Evolutionary conservation across 2,888 invertebrate species (phyloP).

Genomic region (Lasius fuliginosus): DNA sequence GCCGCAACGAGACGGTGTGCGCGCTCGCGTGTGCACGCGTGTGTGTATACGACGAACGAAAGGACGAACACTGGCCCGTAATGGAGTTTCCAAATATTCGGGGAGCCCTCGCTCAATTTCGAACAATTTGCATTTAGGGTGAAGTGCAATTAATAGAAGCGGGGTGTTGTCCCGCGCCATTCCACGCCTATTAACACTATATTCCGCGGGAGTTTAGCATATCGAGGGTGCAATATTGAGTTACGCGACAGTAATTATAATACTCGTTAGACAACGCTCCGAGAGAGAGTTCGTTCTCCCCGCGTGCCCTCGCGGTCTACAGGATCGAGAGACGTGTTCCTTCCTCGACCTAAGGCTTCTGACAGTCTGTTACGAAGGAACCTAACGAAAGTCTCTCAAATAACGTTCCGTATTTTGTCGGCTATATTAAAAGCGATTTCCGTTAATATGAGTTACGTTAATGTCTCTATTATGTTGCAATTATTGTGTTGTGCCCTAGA

Average conservation of each 20-base stretch:
- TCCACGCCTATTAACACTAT: constrained; percentile 86
- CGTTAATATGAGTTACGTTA: constrained; percentile 1
- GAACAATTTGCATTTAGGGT: constrained; percentile 86
- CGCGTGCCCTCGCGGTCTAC: constrained; percentile 72
- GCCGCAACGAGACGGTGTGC: constrained; percentile 34
- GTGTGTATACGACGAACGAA: constrained; percentile 73
- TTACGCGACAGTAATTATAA: constrained; percentile 85
- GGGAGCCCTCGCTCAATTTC: constrained; percentile 86
- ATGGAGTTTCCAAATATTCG: constrained; percentile 86
- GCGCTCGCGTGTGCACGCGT: not conserved
- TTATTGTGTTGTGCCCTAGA: not conserved
- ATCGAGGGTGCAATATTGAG: constrained; percentile 83
- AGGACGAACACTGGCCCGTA: constrained; percentile 84
- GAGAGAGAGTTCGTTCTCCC: constrained; percentile 77
- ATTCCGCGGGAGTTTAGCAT: constrained; percentile 84
- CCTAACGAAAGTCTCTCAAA: constrained; percentile 28
- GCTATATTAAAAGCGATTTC: not conserved
- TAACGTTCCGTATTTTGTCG: constrained; percentile 9
- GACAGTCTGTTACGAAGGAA: constrained; percentile 68
- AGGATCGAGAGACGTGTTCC: constrained; percentile 76
- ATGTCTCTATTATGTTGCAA: not conserved
- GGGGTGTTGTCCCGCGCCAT: constrained; percentile 84
- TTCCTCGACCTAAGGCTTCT: constrained; percentile 63
- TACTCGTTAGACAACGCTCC: constrained; percentile 85
- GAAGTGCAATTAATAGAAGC: constrained; percentile 86